Conservation (phyloP, 2,113 vertebrate species). For the Emydura subglobosa region DNA sequence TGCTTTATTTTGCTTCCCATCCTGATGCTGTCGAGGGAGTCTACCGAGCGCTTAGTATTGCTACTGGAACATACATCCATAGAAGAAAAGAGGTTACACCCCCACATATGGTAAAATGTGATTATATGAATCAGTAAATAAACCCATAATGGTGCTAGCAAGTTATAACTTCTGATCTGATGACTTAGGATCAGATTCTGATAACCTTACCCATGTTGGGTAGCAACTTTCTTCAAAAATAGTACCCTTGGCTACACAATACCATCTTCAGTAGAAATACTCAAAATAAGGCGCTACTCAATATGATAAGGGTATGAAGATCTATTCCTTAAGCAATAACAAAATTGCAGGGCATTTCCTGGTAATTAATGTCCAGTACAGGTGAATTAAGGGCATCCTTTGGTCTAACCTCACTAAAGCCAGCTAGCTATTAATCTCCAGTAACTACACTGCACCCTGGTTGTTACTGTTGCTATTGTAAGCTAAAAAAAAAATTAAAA, state of each 20-base stretch:
- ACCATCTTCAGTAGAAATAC: not conserved
- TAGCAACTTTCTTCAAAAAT: not conserved
- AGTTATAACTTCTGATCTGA: not conserved
- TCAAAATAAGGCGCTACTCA: not conserved
- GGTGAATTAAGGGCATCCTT: not conserved
- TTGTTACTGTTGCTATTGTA: not conserved
- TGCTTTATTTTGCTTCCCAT: conserved; percentile 89
- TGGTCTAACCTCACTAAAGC: not conserved
- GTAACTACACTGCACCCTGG: not conserved
- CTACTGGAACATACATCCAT: conserved; percentile 74
- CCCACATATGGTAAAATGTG: conserved; percentile 38
- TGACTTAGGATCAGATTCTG: not conserved
- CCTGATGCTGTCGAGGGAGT: conserved; percentile 85
- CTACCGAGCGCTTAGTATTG: conserved; percentile 87
- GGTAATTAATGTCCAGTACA: not conserved
- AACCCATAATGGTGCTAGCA: not conserved
- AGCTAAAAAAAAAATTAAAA: not conserved
- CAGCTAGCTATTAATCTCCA: not conserved
- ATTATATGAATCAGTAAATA: not conserved
- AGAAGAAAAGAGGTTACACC: conserved; percentile 27
- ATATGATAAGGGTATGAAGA: not conserved
- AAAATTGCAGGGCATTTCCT: not conserved
- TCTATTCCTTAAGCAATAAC: not conserved
- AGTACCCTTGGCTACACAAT: not conserved
- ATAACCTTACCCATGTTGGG: fast-evolving